A percentile compares a stretch with the other conserved stretches of the same genome.
Conservation (phyloP, 2,888 invertebrate species). For the Taenaris catops region DNA sequence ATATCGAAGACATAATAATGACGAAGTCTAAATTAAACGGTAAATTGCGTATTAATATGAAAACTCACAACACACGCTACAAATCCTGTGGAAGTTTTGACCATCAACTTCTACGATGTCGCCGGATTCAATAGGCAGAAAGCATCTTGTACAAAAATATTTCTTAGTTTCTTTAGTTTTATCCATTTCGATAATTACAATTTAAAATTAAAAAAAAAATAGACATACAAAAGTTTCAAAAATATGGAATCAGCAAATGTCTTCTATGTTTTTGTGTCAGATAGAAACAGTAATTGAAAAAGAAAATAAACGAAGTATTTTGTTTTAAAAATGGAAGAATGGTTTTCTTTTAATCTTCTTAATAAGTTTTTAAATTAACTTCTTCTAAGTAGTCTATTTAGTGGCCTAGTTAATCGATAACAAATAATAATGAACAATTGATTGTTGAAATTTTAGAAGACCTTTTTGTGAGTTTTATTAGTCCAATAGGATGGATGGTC, state of each 20-base stretch:
- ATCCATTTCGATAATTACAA: slow-evolving; percentile 37
- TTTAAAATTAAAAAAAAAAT: slow-evolving; percentile 12
- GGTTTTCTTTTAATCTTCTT: background rate
- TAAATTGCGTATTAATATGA: too few species aligned
- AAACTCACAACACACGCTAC: slow-evolving; percentile 66
- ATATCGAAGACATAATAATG: too few species aligned
- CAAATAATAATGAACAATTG: too few species aligned
- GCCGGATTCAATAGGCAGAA: slow-evolving; percentile 49
- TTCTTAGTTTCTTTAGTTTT: slow-evolving; percentile 53
- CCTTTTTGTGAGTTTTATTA: too few species aligned
- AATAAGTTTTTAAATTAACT: too few species aligned
- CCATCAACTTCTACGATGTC: slow-evolving; percentile 61
- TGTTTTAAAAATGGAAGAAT: slow-evolving; percentile 7
- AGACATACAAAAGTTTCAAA: slow-evolving; percentile 1
- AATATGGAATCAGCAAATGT: slow-evolving; percentile 40
- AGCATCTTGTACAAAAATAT: slow-evolving; percentile 65
- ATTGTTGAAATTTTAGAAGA: too few species aligned
- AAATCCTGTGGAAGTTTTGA: slow-evolving; percentile 59
- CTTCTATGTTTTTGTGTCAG: slow-evolving; percentile 43
- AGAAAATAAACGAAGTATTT: slow-evolving; percentile 30
- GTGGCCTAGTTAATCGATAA: too few species aligned
- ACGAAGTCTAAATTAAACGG: too few species aligned
- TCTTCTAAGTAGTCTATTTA: too few species aligned
- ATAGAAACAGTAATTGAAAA: slow-evolving; percentile 31
- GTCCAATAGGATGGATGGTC: too few species aligned